phyloP scores from a whole-genome alignment of 2,797 vertebrate genomes.

The Poliocrania exsul region DNA sequence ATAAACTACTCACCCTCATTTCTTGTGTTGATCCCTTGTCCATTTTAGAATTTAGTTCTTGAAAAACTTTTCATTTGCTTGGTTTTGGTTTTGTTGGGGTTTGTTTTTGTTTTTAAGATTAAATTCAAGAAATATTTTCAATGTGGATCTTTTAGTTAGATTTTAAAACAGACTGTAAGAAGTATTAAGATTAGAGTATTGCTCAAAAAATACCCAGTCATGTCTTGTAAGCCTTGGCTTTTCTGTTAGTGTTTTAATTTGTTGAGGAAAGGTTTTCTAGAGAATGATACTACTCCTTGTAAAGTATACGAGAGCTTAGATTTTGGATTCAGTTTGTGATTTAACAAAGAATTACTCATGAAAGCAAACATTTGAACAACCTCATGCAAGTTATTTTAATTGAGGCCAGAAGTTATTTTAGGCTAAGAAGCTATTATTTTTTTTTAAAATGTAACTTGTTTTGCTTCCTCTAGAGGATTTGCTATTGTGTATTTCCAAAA shows the following conservation, averaged over 20 bases:
- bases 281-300: neutral
- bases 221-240: neutral
- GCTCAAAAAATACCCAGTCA: neutral
- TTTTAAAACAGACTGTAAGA: neutral
- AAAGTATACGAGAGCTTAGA: neutral
- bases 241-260: neutral
- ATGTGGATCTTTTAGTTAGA: neutral
- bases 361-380: neutral
- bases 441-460: neutral
- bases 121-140: neutral
- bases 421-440: neutral
- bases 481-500: neutral
- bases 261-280: neutral
- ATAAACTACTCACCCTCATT: neutral
- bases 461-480: neutral
- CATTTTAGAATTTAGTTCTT: neutral
- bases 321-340: neutral
- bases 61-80: neutral
- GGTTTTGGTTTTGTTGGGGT: neutral
- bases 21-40: neutral
- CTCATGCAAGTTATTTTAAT: neutral
- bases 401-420: neutral
- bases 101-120: neutral
- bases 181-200: neutral
- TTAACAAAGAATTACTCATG: neutral